phyloP scores from a whole-genome alignment of 1,140 invertebrate species.

The Drosophila biarmipes region DNA sequence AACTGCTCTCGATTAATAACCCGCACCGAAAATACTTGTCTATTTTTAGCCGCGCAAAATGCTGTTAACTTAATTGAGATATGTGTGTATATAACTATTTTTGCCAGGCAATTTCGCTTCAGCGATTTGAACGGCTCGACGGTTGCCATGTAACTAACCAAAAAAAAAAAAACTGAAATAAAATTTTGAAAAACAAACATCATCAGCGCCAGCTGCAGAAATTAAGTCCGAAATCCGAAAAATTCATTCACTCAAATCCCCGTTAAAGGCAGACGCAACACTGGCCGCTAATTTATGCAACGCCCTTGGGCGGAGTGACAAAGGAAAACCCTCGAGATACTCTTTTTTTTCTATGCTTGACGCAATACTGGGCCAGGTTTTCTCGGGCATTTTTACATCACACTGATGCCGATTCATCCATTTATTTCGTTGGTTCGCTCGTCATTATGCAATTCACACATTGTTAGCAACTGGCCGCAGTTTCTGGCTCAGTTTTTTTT shows the following conservation, averaged over 20 bases:
- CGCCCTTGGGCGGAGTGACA: slow-evolving; percentile 67
- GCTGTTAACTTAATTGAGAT: slow-evolving; percentile 14
- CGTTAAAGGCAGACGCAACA: slow-evolving; percentile 54
- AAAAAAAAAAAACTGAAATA: slow-evolving; percentile 1
- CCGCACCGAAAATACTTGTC: slow-evolving; percentile 44
- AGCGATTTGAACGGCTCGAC: slow-evolving; percentile 65
- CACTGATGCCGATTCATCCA: slow-evolving; percentile 37
- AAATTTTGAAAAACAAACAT: slow-evolving; percentile 34
- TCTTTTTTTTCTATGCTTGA: slow-evolving; percentile 23
- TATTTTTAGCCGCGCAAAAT: slow-evolving; percentile 32
- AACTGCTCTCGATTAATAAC: slow-evolving; percentile 46
- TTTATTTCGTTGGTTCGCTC: slow-evolving; percentile 18
- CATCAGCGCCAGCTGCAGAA: slow-evolving; percentile 23
- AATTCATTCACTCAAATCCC: slow-evolving; percentile 49
- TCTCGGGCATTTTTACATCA: slow-evolving; percentile 45
- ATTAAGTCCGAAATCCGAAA: slow-evolving; percentile 20
- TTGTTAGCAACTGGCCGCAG: slow-evolving; percentile 53
- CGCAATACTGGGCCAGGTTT: slow-evolving; percentile 31
- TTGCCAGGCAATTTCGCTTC: slow-evolving; percentile 25
- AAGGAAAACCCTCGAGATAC: slow-evolving; percentile 22
- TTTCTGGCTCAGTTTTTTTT: slow-evolving; percentile 11
- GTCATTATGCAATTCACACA: slow-evolving; percentile 77
- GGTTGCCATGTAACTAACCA: slow-evolving; percentile 68
- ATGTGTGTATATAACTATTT: slow-evolving; percentile 6
- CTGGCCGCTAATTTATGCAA: slow-evolving; percentile 73